Conservation (phyloP, 1,140 invertebrate genomes). For the Magallana gigas region DNA sequence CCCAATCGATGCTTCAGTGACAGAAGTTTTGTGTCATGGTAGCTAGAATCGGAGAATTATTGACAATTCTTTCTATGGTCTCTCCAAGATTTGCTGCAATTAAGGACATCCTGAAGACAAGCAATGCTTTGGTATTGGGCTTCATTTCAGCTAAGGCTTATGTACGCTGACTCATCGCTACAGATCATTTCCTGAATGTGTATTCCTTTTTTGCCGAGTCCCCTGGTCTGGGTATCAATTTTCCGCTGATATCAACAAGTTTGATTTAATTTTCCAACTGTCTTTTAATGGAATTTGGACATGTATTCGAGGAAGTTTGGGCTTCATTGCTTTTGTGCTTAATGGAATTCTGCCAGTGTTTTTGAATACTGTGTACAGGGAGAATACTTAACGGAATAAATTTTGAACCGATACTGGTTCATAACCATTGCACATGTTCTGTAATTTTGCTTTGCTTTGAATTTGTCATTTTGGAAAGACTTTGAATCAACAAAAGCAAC, state of each 20-base stretch:
- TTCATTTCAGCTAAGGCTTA: not conserved
- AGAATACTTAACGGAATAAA: not conserved
- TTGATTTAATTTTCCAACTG: slow-evolving; percentile 18
- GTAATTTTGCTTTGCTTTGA: not conserved
- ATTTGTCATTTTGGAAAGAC: not conserved
- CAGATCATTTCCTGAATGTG: not conserved
- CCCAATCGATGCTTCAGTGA: slow-evolving; percentile 5
- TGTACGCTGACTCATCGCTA: not conserved
- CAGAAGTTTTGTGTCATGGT: slow-evolving; percentile 33
- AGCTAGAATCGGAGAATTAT: slow-evolving; percentile 20
- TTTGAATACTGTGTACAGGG: not conserved
- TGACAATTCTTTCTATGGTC: slow-evolving; percentile 31
- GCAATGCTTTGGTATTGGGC: not conserved
- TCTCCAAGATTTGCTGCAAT: slow-evolving; percentile 33
- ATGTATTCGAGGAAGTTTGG: not conserved
- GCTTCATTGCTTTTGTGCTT: not conserved
- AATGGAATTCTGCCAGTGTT: not conserved
- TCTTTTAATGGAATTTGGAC: slow-evolving; percentile 29
- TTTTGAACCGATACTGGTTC: not conserved
- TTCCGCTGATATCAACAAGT: not conserved
- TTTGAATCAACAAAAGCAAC: not conserved
- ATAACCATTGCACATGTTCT: not conserved
- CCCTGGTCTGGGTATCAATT: not conserved
- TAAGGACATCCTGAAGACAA: slow-evolving; percentile 1
- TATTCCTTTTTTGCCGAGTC: not conserved